Base-by-base conservation (phyloP, 2,888 invertebrate genomes). In the Drosophila eohydei region DNA sequence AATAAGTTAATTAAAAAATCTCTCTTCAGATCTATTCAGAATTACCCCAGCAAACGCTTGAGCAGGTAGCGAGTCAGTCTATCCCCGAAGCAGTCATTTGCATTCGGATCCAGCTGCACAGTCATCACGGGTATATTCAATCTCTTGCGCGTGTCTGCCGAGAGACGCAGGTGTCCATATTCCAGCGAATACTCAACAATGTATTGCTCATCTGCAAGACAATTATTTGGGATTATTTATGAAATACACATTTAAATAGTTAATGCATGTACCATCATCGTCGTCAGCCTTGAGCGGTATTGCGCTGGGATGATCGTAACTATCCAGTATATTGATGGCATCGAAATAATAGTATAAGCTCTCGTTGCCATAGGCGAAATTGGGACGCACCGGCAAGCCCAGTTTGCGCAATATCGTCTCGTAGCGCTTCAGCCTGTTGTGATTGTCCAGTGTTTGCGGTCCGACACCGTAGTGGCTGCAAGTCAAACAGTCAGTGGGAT, bases 111-210 rank as follows among this genome's bases (percentile, higher is more conserved):
- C 91, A 97, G 91, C 21, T 96, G 96, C 12, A 97, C 96, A 16
- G 97, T 96, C 91, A 96, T 95, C 2, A 99, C 98, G 0, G 98
- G 97, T 80, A 99, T 98, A 91, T 97, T 97, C 34, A 99, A 94
- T 44, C 96, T 95, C 65, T 97, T 95, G 8, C 99, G 94, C 0
- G 98, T 97, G 57, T 95, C 95, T 0, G 97, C 96, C 4, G 97
- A 97, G 6, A 99, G 94, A 0, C 99, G 95, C 36, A 99, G 94
- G 92, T 99, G 97, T 0, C 99, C 99, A 92, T 99, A 99, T 92
- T 99, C 98, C 79, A 99, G 93, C 0, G 99, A 97, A 94, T 99
- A 99, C 93, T 99, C 99, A 3, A 99, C 97, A 54, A 99, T 98
- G 92, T 99, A 99, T 91, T 98, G 97, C 89, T 98, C 98, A 87